Conservation (phyloP, 2,113 vertebrate genomes). For the Orthonyx spaldingii region DNA sequence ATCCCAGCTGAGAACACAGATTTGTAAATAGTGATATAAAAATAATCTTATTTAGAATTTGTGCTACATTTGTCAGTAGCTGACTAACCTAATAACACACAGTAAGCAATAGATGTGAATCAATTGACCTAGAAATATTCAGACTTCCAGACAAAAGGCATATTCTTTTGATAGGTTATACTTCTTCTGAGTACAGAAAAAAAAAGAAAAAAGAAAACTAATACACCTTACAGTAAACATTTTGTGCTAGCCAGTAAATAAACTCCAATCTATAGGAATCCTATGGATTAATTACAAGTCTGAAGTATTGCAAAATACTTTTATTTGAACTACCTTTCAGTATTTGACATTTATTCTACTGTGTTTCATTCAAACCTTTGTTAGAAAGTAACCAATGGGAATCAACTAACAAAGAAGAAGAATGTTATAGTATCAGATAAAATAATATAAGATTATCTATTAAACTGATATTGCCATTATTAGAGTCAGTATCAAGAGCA, state of each 20-base stretch:
- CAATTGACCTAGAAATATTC: conserved; percentile 23
- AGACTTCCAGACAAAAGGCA: not conserved
- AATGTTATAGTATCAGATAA: not conserved
- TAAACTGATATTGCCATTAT: not conserved
- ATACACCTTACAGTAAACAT: not conserved
- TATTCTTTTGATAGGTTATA: not conserved
- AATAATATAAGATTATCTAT: not conserved
- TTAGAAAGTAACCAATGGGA: not conserved
- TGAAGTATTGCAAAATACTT: not conserved
- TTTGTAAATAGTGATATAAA: conserved; percentile 29
- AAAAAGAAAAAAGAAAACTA: not conserved
- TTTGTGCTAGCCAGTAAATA: not conserved
- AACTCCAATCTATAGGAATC: not conserved
- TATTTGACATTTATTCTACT: not conserved
- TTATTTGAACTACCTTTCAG: not conserved
- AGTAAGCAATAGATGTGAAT: conserved; percentile 1
- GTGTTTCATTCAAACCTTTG: not conserved
- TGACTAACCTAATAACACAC: conserved; percentile 24
- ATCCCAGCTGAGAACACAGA: not conserved
- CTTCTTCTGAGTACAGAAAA: not conserved
- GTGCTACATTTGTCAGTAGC: not conserved
- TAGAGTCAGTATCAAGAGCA: not conserved
- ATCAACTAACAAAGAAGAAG: not conserved
- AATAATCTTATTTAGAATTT: conserved; percentile 42
- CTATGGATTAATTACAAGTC: not conserved